Base-by-base conservation (phyloP, 2,888 invertebrate species). In the Glaucopsyche alexis region DNA sequence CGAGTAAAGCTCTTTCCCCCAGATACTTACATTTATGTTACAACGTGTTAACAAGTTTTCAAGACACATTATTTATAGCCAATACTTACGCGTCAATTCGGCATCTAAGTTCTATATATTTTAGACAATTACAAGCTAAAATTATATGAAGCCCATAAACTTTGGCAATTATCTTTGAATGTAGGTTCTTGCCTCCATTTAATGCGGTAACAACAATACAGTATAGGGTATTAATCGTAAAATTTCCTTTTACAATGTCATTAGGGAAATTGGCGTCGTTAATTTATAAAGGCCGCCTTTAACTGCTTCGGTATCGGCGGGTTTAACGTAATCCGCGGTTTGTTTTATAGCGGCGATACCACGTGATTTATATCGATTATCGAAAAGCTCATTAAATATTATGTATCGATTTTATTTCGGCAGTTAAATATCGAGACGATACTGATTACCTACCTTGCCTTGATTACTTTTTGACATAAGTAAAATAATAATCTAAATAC, bases 201-300 rank as follows among this genome's bases (percentile, higher is more conserved):
- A 74, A 74, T 47, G 72, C 40, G 14, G 65, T 60, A 73, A 73
- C 52, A 64, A 76, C 74, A 75, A 73, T 71, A 72, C 71, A 72
- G 74, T 55, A 72, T 83, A 84, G 85, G 84, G 84, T 82, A 81
- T 84, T 84, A 85, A 87, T 88, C 88, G 89, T 89, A 87, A 91
- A 91, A 84, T 88, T 91, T 87, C 86, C 90, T 88, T 92, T 91
- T 90, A 91, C 90, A 90, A 83, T 88, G 88, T 91, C 90, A 92
- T 93, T 91, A 92, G 89, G 90, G 87, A 91, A 91, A 93, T 92
- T 91, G 89, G 84, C 82, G 77, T 87, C 89, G 89, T 91, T 91
- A 90, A 91, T 91, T 90, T 90, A 88, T 89, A 90, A 87, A 87
- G 84, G 83, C 83, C 82, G 84, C 85, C 85, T 85, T 86, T 87